Percentiles rank a stretch among this genome's conserved stretches.
These are phyloP conservation scores for Phengaris arion DNA, from an alignment of 2,888 invertebrate species.

Conservation along the genomic window DNA sequence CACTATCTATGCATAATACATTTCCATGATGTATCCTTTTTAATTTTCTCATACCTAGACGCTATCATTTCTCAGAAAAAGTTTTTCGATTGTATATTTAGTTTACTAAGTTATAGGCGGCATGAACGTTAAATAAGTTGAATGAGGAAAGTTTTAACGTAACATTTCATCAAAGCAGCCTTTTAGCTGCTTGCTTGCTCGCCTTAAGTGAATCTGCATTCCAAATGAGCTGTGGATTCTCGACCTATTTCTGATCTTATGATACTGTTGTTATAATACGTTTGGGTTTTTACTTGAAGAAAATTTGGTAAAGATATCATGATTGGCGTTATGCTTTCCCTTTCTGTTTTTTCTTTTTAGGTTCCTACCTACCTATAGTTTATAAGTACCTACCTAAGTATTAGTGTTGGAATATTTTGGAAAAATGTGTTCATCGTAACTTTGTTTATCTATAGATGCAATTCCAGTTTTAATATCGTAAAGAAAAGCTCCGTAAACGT, in stretches of 20 bases:
- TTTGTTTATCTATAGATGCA: neutral
- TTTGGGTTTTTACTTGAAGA: neutral
- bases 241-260: constrained; percentile 16
- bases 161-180: constrained; percentile 27
- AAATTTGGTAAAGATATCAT: neutral
- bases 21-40: neutral
- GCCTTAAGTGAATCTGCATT: constrained; percentile 26
- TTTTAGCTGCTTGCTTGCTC: constrained; percentile 25
- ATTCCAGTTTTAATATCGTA: neutral
- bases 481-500: neutral
- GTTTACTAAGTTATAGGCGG: constrained; percentile 14
- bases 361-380: neutral
- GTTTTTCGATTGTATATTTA: constrained; percentile 17
- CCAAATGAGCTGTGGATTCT: constrained; percentile 25
- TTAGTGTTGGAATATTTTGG: neutral
- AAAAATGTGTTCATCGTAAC: too few relatives aligned
- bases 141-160: constrained; percentile 9
- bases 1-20: neutral
- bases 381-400: too few relatives aligned
- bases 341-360: neutral
- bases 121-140: constrained; percentile 15
- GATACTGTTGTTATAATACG: neutral
- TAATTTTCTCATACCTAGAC: neutral
- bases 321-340: neutral
- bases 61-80: neutral